Evolutionary conservation across 2,797 vertebrate genomes (phyloP), one percentile per base, ranked within the genome.

Genomic region (Melanotaenia pygmaea): DNA sequence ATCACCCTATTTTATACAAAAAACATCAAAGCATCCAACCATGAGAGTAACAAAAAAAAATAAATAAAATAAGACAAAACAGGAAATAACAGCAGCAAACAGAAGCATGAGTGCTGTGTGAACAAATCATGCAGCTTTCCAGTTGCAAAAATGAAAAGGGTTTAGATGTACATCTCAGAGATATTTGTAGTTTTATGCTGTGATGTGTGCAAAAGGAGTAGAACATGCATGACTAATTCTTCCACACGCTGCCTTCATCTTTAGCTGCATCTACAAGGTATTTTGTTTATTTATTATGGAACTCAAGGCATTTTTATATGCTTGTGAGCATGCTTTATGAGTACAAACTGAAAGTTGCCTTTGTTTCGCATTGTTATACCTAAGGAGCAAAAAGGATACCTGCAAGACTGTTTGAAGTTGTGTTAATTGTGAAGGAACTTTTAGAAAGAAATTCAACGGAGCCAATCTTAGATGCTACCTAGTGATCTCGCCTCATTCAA

Each of bases 401-500:
- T 86, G 64, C 51, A 57, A 82, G 63, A 68, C 67, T 34, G 65
- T 89, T 92, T 91, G 83, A 91, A 90, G 84, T 82, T 34, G 38
- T 62, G 59, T 71, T 89, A 89, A 90, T 88, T 86, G 87, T 79
- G 38, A 72, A 73, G 60, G 75, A 85, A 83, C 80, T 79, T 67
- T 60, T 28, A 54, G 69, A 70, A 61, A 69, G 79, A 77, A 10
- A 65, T 70, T 3, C 54, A 77, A 65, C 57, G 12, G 65, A 57
- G 77, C 76, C 73, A 28, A 80, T 82, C 80, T 79, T 37, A 86
- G 87, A 89, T 89, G 80, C 68, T 59, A 81, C 73, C 77, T 47
- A 74, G 75, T 69, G 91, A 93, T 91, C 86, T 89, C 11, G 79
- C 83, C 74, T 73, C 74, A 72, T 81, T 84, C 86, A 82, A 76